Percentiles rank a stretch among this genome's conserved stretches.
Conservation (phyloP, 2,888 invertebrate species). For the Xestobium rufovillosum region DNA sequence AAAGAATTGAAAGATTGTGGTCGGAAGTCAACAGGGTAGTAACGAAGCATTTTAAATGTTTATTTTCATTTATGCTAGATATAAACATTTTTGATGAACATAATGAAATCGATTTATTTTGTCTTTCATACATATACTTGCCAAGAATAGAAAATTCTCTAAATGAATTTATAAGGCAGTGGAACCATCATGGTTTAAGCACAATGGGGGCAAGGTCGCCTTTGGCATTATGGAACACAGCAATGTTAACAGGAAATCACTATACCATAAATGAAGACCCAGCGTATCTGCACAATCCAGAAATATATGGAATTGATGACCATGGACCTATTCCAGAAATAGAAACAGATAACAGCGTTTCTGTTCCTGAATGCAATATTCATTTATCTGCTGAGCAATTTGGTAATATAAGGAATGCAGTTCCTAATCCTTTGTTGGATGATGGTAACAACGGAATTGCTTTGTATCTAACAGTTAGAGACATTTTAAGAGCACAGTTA, state of each 20-base stretch:
- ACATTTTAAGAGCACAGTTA: too few species aligned
- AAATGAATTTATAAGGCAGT: conserved; percentile 16
- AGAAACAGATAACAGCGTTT: too few species aligned
- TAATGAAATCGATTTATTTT: conserved; percentile 16
- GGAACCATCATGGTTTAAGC: conserved; percentile 17
- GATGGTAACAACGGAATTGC: too few species aligned
- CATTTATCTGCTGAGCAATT: too few species aligned
- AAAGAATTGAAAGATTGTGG: conserved; percentile 17
- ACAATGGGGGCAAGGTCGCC: conserved; percentile 14
- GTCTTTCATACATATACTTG: conserved; percentile 12
- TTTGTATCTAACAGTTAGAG: too few species aligned
- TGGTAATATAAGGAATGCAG: too few species aligned
- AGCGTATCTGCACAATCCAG: too few species aligned
- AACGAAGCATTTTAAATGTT: conserved; percentile 13
- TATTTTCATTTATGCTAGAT: conserved; percentile 16
- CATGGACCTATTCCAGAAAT: too few species aligned
- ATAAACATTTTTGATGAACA: conserved; percentile 12
- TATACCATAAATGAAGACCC: too few species aligned
- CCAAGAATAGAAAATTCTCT: conserved; percentile 13
- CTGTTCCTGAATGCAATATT: too few species aligned
- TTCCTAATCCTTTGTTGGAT: too few species aligned
- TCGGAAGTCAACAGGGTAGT: conserved; percentile 18
- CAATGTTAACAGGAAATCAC: conserved; percentile 4
- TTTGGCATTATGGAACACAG: conserved; percentile 15
- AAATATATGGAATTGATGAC: too few species aligned